Conservation (phyloP, 2,113 vertebrate species). For the Macquaria ambigua region DNA sequence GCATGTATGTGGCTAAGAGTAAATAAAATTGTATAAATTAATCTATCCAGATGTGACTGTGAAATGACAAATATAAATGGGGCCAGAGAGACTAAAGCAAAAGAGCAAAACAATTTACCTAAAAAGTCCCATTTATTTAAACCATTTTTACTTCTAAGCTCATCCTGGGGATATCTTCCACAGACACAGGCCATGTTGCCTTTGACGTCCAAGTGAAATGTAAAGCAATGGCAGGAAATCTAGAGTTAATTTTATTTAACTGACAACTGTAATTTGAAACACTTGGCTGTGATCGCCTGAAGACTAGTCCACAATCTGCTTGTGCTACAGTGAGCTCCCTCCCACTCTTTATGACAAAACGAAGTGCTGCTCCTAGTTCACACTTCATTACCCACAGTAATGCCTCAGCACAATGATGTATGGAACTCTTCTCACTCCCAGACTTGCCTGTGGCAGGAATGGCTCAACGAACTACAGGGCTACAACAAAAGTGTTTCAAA, state of each 20-base stretch:
- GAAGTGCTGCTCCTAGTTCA: slow-evolving; percentile 80
- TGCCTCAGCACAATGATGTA: slow-evolving; percentile 83
- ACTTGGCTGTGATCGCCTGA: slow-evolving; percentile 74
- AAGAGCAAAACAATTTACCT: background rate
- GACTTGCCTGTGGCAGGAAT: slow-evolving; percentile 78
- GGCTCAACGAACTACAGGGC: slow-evolving; percentile 73
- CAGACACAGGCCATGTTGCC: slow-evolving; percentile 19
- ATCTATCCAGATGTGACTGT: background rate
- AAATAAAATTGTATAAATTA: background rate
- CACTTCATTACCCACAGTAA: slow-evolving; percentile 85
- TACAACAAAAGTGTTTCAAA: slow-evolving; percentile 70
- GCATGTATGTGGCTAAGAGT: background rate
- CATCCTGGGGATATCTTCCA: slow-evolving; percentile 22
- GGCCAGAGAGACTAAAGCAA: background rate
- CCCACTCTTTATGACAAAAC: slow-evolving; percentile 81
- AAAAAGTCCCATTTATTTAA: background rate
- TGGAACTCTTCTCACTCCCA: slow-evolving; percentile 77
- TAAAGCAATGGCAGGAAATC: slow-evolving; percentile 12
- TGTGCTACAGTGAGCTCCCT: slow-evolving; percentile 72
- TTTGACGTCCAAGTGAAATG: slow-evolving; percentile 39
- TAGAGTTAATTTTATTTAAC: slow-evolving; percentile 49
- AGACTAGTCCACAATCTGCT: slow-evolving; percentile 79
- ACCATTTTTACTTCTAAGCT: background rate
- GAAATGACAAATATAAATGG: background rate
- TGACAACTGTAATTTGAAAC: slow-evolving; percentile 71